A percentile compares a stretch with the other conserved stretches of the same genome.
Conservation (phyloP, 2,113 vertebrate species). For the Alectura lathami region DNA sequence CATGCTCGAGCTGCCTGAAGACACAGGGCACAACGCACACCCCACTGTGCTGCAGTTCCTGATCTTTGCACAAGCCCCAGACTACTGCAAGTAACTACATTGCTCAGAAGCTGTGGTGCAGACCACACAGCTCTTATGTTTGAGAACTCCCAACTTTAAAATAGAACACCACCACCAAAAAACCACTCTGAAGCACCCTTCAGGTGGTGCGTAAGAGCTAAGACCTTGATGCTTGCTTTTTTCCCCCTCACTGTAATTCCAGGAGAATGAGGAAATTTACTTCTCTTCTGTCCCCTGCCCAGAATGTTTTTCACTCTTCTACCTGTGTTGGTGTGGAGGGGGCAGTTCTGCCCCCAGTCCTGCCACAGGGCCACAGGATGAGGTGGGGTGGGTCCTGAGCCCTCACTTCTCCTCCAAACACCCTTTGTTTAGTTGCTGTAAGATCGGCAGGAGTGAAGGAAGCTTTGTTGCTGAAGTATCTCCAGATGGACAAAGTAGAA, state of each 20-base stretch:
- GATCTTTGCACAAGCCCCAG: not conserved
- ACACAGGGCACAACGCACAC: fast-evolving
- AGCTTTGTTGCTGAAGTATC: not conserved
- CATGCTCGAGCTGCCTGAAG: too few species aligned
- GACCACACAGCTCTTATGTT: not conserved
- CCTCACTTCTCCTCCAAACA: not conserved
- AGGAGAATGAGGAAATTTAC: not conserved
- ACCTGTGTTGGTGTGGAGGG: not conserved
- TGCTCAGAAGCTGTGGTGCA: not conserved
- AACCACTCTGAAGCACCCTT: not conserved
- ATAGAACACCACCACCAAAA: not conserved
- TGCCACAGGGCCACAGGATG: not conserved
- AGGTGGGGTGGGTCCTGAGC: not conserved
- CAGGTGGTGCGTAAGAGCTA: not conserved
- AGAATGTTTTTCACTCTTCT: not conserved
- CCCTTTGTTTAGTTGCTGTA: not conserved
- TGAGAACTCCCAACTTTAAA: not conserved
- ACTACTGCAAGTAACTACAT: too few species aligned
- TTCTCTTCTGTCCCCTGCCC: not conserved
- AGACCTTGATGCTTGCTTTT: not conserved
- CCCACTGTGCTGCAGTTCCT: not conserved
- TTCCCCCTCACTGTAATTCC: not conserved
- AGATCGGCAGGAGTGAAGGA: not conserved
- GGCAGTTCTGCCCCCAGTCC: not conserved
- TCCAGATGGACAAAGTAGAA: not conserved